Percentiles rank a stretch among this genome's conserved stretches.
Evolutionary conservation across 35 echinoderm and acorn worm species (phyloP).

Genomic region (Heliocidaris erythrogramma): DNA sequence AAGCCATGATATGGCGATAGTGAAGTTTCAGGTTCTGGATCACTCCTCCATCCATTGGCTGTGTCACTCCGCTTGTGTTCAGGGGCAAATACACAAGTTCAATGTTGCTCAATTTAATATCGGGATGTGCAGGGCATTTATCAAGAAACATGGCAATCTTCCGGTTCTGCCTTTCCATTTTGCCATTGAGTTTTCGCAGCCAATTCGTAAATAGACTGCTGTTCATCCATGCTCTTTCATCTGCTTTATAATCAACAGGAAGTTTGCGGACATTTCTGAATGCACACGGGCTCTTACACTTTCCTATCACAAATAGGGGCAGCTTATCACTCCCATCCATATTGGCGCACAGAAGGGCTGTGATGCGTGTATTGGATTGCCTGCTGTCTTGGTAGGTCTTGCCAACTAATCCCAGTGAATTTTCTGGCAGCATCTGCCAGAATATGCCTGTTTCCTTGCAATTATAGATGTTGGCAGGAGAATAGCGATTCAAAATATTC

Average conservation of each 20-base stretch:
- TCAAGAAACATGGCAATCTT: conserved; percentile 34
- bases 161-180: background rate
- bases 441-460: conserved; percentile 48
- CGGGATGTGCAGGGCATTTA: background rate
- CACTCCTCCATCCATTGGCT: conserved; percentile 54
- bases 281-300: conserved; percentile 32
- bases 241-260: conserved; percentile 45
- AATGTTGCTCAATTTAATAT: background rate
- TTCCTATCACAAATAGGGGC: conserved; percentile 53
- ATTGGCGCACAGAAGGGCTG: conserved; percentile 28
- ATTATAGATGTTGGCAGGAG: conserved; percentile 49
- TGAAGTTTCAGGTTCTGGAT: background rate
- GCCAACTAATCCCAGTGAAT: conserved; percentile 21
- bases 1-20: conserved; percentile 46
- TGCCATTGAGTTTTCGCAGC: conserved; percentile 42
- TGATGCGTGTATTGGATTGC: conserved; percentile 19
- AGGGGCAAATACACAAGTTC: conserved; percentile 53
- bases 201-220: conserved; percentile 39
- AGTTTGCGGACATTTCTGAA: conserved; percentile 62
- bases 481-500: background rate
- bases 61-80: conserved; percentile 53
- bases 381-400: conserved; percentile 21
- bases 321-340: conserved; percentile 45
- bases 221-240: conserved; percentile 63
- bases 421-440: conserved; percentile 49